Conservation (phyloP, 2,888 invertebrate species). For the Ypsolopha scabrella region DNA sequence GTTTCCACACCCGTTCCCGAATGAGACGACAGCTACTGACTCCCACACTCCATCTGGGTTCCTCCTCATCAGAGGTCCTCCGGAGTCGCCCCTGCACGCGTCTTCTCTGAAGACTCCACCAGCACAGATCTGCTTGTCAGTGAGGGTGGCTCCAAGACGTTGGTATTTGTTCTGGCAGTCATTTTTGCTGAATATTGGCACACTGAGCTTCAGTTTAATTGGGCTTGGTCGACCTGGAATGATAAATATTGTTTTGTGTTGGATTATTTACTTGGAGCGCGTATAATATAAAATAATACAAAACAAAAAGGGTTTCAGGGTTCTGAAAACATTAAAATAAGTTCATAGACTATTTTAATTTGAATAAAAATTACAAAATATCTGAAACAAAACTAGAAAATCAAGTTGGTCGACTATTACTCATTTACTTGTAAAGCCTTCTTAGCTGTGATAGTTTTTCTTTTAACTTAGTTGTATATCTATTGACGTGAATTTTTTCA, state of each 20-base stretch:
- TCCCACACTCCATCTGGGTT: constrained; percentile 66
- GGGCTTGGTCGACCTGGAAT: constrained; percentile 61
- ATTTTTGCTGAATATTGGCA: constrained; percentile 66
- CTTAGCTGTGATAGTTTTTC: too few relatives aligned
- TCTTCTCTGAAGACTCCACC: constrained; percentile 77
- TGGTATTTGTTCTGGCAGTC: constrained; percentile 67
- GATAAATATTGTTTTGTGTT: not conserved
- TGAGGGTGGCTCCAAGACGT: constrained; percentile 53
- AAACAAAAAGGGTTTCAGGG: too few relatives aligned
- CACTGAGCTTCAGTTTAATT: constrained; percentile 73
- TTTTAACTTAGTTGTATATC: too few relatives aligned
- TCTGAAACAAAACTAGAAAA: too few relatives aligned
- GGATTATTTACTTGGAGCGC: not conserved
- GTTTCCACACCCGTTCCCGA: constrained; percentile 75
- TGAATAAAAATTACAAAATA: too few relatives aligned
- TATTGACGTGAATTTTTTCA: too few relatives aligned
- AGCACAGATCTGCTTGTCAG: constrained; percentile 74
- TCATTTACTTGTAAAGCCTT: too few relatives aligned
- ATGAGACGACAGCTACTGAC: constrained; percentile 75
- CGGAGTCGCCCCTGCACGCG: constrained; percentile 82
- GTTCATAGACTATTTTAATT: too few relatives aligned
- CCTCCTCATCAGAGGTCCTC: constrained; percentile 79
- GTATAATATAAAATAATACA: not conserved
- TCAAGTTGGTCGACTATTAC: too few relatives aligned
- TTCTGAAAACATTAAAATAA: too few relatives aligned